Base-by-base conservation (phyloP, 2,888 invertebrate genomes). In the Microdon myrmicae region DNA sequence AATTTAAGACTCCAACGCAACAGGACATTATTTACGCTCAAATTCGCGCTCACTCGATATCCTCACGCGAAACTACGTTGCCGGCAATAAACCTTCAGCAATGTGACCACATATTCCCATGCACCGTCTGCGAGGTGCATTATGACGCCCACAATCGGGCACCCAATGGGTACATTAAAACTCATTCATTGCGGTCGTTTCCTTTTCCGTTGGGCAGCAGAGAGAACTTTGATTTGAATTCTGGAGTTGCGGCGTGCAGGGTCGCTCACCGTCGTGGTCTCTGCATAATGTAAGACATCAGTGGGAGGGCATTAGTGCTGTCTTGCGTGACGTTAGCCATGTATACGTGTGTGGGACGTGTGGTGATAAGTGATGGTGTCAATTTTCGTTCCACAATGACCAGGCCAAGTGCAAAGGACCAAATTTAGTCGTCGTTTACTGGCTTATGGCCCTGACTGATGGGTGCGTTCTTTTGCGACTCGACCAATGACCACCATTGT, bases 221-320 rank as follows among this genome's bases (percentile, higher is more conserved):
- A n/a, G n/a, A n/a, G n/a, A n/a, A n/a, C 41, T 41, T 37, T 51
- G 61, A 64, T 64, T 64, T 64, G 47, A 23, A 53, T 51, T 58
- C 51, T 58, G 51, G 38, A 45, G 29, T 45, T 44, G 26, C 25
- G 44, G 51, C 54, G 59, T 47, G 19, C 20, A 13, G 32, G 32
- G 32, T 49, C 8, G 9, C 14, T 22, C 14, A 23, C 9, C 10
- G 20, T 22, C 34, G 34, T 51, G 35, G 34, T 34, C 28, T 41
- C 35, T 49, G 56, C 64, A 64, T 64, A 64, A 58, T 43, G 58
- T 32, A 61, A 39, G 25, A 39, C 32, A 43, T 22, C 51, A 47
- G 64, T 64, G 58, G 64, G 64, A 64, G 64, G 64, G 58, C 64
- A 64, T 64, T 64, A 64, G 58, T 64, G 58, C 48, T 60, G 47